These are phyloP conservation scores for Apeltes quadracus DNA, from an alignment of 2,113 vertebrate genomes.

Conservation along the genomic window DNA sequence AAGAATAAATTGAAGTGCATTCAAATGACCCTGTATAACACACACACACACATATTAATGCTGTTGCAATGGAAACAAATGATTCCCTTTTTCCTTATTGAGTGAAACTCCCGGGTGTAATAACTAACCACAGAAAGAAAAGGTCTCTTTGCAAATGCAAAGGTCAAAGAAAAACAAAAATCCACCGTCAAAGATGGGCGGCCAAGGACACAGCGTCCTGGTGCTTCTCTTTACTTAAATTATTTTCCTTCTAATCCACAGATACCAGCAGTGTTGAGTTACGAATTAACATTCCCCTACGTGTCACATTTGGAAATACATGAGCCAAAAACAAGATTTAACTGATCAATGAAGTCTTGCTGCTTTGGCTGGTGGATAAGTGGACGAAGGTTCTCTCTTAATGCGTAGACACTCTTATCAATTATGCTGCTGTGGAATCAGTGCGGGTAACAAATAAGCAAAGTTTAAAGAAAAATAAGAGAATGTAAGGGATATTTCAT, in stretches of 20 bases:
- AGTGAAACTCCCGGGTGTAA: conserved; percentile 46
- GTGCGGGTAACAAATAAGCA: neutral
- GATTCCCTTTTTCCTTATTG: conserved; percentile 55
- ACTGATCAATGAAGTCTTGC: neutral
- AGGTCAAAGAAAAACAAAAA: conserved; percentile 30
- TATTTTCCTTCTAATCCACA: too few species aligned
- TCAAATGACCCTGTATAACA: conserved; percentile 36
- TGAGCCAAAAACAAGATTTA: neutral
- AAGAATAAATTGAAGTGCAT: conserved; percentile 62
- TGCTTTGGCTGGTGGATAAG: neutral
- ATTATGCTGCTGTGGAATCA: neutral
- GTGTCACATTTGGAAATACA: neutral
- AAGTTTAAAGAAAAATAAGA: neutral
- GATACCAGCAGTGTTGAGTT: neutral
- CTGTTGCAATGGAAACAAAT: conserved; percentile 8
- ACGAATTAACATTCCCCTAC: neutral
- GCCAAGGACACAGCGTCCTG: too few species aligned
- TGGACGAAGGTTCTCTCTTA: neutral
- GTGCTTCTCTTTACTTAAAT: neutral
- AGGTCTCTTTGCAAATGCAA: conserved; percentile 10
- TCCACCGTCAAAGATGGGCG: too few species aligned
- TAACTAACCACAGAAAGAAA: conserved; percentile 60
- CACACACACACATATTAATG: conserved; percentile 36
- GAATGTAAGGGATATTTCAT: too few species aligned
- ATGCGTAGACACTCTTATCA: neutral